These are phyloP conservation scores for Miltochrista miniata DNA, from an alignment of 2,888 invertebrate species.

Conservation along the genomic window DNA sequence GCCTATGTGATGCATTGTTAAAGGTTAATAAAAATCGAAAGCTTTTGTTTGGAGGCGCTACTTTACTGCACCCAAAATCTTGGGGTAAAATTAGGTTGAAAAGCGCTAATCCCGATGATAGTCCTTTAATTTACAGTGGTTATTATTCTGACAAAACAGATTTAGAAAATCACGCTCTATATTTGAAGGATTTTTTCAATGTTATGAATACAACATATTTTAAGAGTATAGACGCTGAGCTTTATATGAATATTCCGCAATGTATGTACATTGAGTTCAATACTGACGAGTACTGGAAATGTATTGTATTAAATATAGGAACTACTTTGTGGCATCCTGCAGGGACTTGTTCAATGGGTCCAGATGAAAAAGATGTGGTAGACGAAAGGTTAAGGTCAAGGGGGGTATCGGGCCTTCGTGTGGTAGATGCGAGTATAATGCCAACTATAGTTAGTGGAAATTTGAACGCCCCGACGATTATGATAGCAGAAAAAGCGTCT, in stretches of 20 bases:
- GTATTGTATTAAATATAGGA: constrained; percentile 49
- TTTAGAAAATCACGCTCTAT: constrained; percentile 36
- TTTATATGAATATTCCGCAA: constrained; percentile 38
- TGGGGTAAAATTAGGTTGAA: constrained; percentile 48
- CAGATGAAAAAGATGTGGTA: constrained; percentile 32
- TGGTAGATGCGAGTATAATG: constrained; percentile 85
- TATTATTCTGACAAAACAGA: constrained; percentile 47
- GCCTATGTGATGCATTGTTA: constrained; percentile 38
- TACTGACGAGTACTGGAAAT: constrained; percentile 57
- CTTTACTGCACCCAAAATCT: constrained; percentile 48
- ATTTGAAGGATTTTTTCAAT: constrained; percentile 37
- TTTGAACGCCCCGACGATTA: constrained; percentile 82
- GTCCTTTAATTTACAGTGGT: constrained; percentile 41
- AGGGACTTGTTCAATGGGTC: constrained; percentile 49
- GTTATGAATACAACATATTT: constrained; percentile 44
- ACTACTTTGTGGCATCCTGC: constrained; percentile 46
- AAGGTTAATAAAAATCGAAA: constrained; percentile 28
- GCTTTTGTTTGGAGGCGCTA: constrained; percentile 38
- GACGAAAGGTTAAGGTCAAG: constrained; percentile 63
- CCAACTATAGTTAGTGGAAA: constrained; percentile 83
- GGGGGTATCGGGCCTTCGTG: constrained; percentile 80
- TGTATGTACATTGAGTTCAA: constrained; percentile 40
- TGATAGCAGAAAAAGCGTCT: constrained; percentile 83
- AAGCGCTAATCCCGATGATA: constrained; percentile 45
- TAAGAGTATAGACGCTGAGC: constrained; percentile 31